These are phyloP conservation scores for Morelia viridis DNA, from an alignment of 2,797 vertebrate species.

Conservation along the genomic window DNA sequence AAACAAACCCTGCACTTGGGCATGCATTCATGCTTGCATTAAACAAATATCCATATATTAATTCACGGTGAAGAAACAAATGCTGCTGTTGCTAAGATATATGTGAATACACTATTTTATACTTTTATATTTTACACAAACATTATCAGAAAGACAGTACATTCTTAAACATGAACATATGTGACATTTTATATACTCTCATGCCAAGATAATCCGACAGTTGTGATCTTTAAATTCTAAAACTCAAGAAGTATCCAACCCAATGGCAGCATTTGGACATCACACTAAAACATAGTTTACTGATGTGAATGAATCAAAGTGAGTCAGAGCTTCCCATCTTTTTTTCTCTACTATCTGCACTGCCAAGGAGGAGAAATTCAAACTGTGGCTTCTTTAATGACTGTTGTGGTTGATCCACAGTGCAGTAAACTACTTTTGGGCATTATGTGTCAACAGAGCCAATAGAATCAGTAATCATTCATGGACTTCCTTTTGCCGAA, in stretches of 20 bases:
- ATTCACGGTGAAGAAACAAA: constrained; percentile 27
- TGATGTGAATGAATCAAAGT: neutral
- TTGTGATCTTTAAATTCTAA: neutral
- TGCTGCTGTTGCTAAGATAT: neutral
- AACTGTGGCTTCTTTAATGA: neutral
- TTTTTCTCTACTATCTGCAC: neutral
- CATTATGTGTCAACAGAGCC: neutral
- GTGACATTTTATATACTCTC: neutral
- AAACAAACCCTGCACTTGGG: constrained; percentile 10
- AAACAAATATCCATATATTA: constrained; percentile 41
- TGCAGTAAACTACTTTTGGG: neutral
- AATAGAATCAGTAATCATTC: neutral
- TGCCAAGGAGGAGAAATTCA: neutral
- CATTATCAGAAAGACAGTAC: neutral
- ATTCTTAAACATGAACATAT: neutral
- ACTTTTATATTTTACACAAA: neutral
- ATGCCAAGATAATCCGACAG: neutral
- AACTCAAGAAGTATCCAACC: neutral
- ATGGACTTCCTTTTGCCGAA: neutral
- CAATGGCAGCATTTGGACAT: neutral
- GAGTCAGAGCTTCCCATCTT: neutral
- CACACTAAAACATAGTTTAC: constrained; percentile 3
- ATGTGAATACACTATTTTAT: neutral
- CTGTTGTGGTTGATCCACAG: neutral
- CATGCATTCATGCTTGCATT: constrained; percentile 32